Conservation (phyloP, 2,113 vertebrate species). For the Malurus cyaneus region DNA sequence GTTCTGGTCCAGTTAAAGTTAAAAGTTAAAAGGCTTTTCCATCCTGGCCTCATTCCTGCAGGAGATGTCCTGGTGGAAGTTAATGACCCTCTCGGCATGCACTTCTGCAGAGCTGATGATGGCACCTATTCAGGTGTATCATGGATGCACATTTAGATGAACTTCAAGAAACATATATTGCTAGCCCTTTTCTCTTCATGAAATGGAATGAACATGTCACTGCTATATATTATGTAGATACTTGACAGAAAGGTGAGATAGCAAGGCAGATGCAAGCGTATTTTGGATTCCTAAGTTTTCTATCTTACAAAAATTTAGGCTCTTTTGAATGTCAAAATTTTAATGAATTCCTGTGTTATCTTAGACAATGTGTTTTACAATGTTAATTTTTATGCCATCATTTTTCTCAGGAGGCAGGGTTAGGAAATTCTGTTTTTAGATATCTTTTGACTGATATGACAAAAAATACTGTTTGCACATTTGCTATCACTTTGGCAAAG, state of each 20-base stretch:
- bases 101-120: background rate
- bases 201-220: background rate
- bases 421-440: conserved; percentile 41
- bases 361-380: background rate
- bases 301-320: background rate
- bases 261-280: background rate
- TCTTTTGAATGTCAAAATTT: background rate
- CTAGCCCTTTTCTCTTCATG: background rate
- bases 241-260: background rate
- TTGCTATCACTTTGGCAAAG: conserved; percentile 38
- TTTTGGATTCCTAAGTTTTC: background rate
- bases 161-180: background rate
- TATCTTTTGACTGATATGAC: conserved; percentile 45
- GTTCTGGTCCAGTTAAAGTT: background rate
- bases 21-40: background rate
- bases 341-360: background rate
- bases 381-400: background rate
- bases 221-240: background rate
- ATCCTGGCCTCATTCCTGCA: background rate
- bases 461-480: conserved; percentile 23
- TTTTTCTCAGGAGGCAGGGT: conserved; percentile 22
- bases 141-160: background rate
- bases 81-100: background rate
- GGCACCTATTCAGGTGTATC: background rate
- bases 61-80: background rate